Evolutionary conservation across 2,113 vertebrate genomes (phyloP).

Genomic region (Amphiprion percula): DNA sequence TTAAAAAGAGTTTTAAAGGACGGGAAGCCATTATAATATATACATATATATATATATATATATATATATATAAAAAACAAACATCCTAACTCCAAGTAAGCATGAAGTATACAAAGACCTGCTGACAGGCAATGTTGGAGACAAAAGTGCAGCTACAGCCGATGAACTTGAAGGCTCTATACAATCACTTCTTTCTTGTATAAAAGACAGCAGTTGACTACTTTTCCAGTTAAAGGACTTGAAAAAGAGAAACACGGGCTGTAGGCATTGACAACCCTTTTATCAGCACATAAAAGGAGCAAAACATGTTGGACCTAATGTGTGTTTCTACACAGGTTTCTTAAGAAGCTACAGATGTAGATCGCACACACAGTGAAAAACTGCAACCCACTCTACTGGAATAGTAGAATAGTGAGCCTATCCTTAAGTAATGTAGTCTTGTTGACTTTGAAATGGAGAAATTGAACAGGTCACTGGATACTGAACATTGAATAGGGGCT

Average conservation of each 20-base stretch:
- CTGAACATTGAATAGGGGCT: neutral
- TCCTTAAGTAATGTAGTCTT: neutral
- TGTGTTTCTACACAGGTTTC: neutral
- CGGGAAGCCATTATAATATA: too few species aligned
- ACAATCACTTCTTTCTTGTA: slow-evolving; percentile 6
- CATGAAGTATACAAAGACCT: slow-evolving; percentile 11
- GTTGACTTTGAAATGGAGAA: neutral
- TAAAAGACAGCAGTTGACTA: slow-evolving; percentile 17
- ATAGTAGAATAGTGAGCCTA: neutral
- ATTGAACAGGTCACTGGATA: slow-evolving; percentile 1
- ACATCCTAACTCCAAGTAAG: slow-evolving; percentile 2
- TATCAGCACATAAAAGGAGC: slow-evolving; percentile 11
- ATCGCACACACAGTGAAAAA: neutral
- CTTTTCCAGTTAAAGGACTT: neutral
- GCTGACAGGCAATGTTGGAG: slow-evolving; percentile 5
- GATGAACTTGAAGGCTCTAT: neutral
- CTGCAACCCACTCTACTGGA: neutral
- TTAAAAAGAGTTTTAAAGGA: too few species aligned
- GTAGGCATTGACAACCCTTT: neutral
- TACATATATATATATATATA: too few species aligned
- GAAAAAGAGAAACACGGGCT: slow-evolving; percentile 6
- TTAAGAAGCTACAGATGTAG: neutral
- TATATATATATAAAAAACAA: neutral
- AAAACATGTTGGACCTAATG: neutral
- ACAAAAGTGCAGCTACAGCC: slow-evolving; percentile 21